Evolutionary conservation across 1,140 invertebrate species (phyloP).

Genomic region (Caenorhabditis tropicalis): DNA sequence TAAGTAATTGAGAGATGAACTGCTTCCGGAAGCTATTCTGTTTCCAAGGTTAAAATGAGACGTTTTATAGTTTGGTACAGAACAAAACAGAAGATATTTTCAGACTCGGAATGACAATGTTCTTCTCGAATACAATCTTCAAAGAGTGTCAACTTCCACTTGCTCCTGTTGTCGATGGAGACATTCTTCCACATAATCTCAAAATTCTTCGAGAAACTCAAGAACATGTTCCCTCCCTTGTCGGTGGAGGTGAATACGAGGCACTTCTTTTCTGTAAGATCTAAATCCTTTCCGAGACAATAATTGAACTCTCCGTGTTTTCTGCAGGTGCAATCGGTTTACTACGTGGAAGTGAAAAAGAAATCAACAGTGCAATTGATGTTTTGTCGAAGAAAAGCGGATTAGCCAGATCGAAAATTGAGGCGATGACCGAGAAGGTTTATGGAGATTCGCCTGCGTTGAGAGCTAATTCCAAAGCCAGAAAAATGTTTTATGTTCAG

Average conservation of each 20-base stretch:
- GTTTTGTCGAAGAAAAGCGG: slow-evolving; percentile 33
- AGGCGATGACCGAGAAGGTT: slow-evolving; percentile 30
- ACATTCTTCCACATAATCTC: slow-evolving; percentile 78
- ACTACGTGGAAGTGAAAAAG: slow-evolving; percentile 1
- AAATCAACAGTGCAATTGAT: slow-evolving; percentile 40
- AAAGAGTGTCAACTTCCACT: slow-evolving; percentile 76
- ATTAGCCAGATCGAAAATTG: slow-evolving; percentile 12
- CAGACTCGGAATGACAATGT: slow-evolving; percentile 56
- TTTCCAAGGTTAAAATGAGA: slow-evolving; percentile 12
- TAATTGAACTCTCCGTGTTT: neutral
- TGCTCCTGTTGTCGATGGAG: slow-evolving; percentile 88
- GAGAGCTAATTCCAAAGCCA: slow-evolving; percentile 16
- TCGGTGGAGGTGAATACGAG: slow-evolving; percentile 54
- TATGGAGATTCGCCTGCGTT: slow-evolving; percentile 19
- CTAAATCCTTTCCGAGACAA: slow-evolving; percentile 3
- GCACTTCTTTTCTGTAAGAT: slow-evolving; percentile 57
- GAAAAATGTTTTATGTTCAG: slow-evolving; percentile 20
- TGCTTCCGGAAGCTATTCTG: neutral
- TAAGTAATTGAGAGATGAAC: slow-evolving; percentile 19
- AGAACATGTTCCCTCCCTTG: slow-evolving; percentile 46
- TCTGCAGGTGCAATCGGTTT: slow-evolving; percentile 30
- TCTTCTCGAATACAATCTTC: slow-evolving; percentile 49
- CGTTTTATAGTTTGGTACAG: neutral
- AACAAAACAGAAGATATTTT: neutral
- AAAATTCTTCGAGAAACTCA: slow-evolving; percentile 51